Base-by-base conservation (phyloP, 2,113 vertebrate genomes). In the Penelope pileata region DNA sequence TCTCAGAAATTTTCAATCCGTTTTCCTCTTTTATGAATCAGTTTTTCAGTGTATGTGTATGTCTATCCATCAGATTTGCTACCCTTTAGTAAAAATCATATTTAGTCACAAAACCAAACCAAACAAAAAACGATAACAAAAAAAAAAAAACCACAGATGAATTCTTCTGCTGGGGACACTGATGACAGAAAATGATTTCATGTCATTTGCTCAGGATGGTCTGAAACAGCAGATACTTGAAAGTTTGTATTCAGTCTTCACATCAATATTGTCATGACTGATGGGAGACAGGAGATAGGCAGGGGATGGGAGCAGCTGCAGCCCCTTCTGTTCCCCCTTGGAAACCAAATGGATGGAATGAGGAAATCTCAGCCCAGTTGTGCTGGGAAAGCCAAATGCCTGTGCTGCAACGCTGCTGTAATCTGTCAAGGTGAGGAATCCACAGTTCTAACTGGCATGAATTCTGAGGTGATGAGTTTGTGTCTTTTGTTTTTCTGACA, bases 291-390 rank as follows among this genome's bases (percentile, higher is more conserved):
- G 63, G 48, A 69, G 34, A 48, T 68, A 76, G 66, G 63, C 94
- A 93, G 73, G 68, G 69, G 13, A 58, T 76, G 69, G 73, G 78
- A 96, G 74, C 93, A 96, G 89, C 84, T 96, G 91, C 69, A 82
- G 36, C 63, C 54, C 83, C 91, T 94, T 95, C 92, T 93, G 89
- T 94, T 91, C 83, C 16, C 38, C 60, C 91, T 91, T 91, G 93
- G 95, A 93, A 96, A 92, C 89, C 94, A 89, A 79, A 64, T 42
- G 78, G 91, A 62, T 86, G 84, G 72, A 80, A 69, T 66, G 74
- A 90, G 79, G 67, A 94, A 76, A 88, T 91, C 75, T 94, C 72
- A 91, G 32, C 81, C 70, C 82, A 73, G 91, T 92, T 91, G 82
- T 83, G n/a, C 62, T 93, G 91, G 91, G 89, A 73, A 92, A 91